Evolutionary conservation across 2,113 vertebrate species (phyloP).

Genomic region (Anarhynchus alexandrinus): DNA sequence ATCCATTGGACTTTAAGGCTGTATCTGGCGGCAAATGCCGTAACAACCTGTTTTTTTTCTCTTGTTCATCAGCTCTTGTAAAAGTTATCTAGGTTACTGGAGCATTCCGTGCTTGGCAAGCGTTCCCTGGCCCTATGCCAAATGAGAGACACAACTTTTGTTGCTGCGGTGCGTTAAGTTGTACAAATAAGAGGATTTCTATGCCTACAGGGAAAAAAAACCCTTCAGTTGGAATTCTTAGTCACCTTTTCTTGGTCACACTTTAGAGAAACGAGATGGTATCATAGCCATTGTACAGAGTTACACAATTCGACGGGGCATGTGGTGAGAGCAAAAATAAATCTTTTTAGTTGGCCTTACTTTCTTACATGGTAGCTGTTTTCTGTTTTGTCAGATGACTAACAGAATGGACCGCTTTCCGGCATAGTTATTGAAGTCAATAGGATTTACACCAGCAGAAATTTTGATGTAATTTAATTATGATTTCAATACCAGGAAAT

Average conservation of each 20-base stretch:
- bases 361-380: background rate
- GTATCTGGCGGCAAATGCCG: background rate
- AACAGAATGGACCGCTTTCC: background rate
- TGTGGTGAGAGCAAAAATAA: background rate
- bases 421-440: background rate
- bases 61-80: background rate
- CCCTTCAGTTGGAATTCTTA: background rate
- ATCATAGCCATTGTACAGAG: background rate
- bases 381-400: constrained; percentile 10
- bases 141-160: background rate
- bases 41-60: background rate
- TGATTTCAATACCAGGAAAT: constrained; percentile 50
- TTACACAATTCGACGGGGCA: background rate
- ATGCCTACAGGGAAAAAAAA: background rate
- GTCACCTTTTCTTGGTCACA: background rate
- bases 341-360: background rate
- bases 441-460: background rate
- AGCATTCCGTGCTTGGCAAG: background rate
- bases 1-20: background rate
- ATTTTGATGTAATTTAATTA: constrained; percentile 15
- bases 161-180: background rate
- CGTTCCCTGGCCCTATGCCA: background rate
- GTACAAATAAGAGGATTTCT: background rate
- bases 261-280: background rate
- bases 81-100: constrained; percentile 15